Base-by-base conservation (phyloP, 1,140 invertebrate species). In the Artemia franciscana region DNA sequence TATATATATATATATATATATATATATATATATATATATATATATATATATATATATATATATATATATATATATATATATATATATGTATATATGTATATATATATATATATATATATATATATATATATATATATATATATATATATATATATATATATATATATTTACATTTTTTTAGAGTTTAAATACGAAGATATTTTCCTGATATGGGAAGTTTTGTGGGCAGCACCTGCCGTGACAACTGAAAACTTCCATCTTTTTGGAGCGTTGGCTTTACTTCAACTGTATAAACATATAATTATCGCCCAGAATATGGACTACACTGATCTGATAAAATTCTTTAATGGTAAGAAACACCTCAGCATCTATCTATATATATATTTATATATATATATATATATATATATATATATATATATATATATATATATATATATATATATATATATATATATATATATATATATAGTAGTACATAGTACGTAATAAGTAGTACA, bases 251-350 rank as follows among this genome's bases (percentile, higher is more conserved):
- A 93, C 73, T 95, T 95, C 78, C 88, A 91, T 57, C 74, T 96
- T 23, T 96, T 96, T 74, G 80, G 96, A 65, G 91, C 91, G 0
- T 78, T 96, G 30, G 88, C 91, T 0, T 73, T 96, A 51, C 80
- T 96, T 0, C 86, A 92, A 73, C 88, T 86, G 63, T 96, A 96
- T 72, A 73, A 91, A 60, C 90, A 94, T 70, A 89, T 96, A 64
- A 92, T 96, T 51, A 75, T 96, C 28, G 85, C 88, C 63, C 94
- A 95, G 74, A 82, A 85, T 67, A 95, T 96, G 90, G 91, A 95
- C 72, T 95, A 94, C 72, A 95, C 91, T 0, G 92, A 96, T 73
- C 91, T 95, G 67, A 96, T 96, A 69, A 94, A 93, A 72, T 96
- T 95, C 74, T 95, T 94, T 70, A 95, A 95, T 76, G 90, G 89